Evolutionary conservation across 2,113 vertebrate genomes (phyloP), one percentile per base, ranked within the genome.

Genomic region (Chionodraco myersi): DNA sequence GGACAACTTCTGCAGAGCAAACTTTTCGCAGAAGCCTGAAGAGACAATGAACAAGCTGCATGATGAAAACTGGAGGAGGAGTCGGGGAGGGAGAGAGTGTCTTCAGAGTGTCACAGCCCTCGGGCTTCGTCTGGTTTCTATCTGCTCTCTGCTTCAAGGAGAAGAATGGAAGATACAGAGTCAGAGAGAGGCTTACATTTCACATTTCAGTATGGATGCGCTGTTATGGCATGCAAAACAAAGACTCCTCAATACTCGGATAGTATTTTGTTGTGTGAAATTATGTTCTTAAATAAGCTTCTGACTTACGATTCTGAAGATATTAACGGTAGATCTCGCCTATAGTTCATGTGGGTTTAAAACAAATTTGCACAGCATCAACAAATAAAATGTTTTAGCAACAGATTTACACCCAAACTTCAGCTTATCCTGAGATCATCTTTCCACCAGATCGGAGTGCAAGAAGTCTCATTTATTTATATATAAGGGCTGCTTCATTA

Each of bases 61-160:
- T 86, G 87, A 92, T 90, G 75, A 88, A 89, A 85, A 89, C 75
- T 41, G 75, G 72, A 88, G 90, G 88, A 82, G 89, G 91, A 90
- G 91, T 82, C 75, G 68, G 70, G 71, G 80, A 78, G 72, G 75
- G 81, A 72, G 81, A 73, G 60, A 71, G 73, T 63, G 82, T 90
- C 82, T 89, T 86, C 89, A 72, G 88, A 79, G 79, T 80, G 88
- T 91, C 80, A 76, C 36, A 84, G 88, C 88, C 89, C 89, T 79
- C 71, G 62, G 88, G 89, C 89, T 90, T 85, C 45, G 89, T 90
- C 86, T 90, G 86, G 76, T 90, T 86, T 91, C 89, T 57, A 79
- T 89, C 88, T 84, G 66, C 69, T 70, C 80, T 60, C 76, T 86
- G 74, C 74, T 82, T 86, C 79, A 72, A 86, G 81, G 48, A 79